These are phyloP conservation scores for Acanthoscelides obtectus DNA, from an alignment of 2,888 invertebrate species.

Conservation along the genomic window DNA sequence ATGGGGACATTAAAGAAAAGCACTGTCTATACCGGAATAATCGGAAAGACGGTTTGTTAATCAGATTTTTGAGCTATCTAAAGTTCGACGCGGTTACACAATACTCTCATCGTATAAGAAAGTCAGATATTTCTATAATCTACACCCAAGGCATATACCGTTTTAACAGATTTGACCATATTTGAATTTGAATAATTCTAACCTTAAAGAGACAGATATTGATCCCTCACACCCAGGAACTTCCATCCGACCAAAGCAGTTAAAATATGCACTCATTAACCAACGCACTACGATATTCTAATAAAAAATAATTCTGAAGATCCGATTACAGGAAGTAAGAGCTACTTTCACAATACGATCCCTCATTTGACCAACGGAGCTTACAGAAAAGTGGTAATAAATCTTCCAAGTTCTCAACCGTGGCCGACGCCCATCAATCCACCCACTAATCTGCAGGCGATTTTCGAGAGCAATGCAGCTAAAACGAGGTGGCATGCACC, in stretches of 20 bases:
- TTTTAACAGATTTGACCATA: too few species aligned
- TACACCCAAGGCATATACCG: too few species aligned
- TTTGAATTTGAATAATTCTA: too few species aligned
- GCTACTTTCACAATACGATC: conserved; percentile 74
- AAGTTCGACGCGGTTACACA: too few species aligned
- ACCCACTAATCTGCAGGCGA: conserved; percentile 73
- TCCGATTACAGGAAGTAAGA: conserved; percentile 45
- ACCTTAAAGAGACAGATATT: too few species aligned
- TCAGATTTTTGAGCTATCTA: too few species aligned
- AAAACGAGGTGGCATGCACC: conserved; percentile 81
- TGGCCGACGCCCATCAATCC: conserved; percentile 74
- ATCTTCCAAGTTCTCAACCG: conserved; percentile 70
- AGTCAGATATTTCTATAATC: too few species aligned
- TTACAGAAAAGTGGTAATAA: conserved; percentile 48
- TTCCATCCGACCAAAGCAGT: background rate
- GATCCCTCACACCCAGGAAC: background rate
- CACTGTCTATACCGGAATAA: too few species aligned
- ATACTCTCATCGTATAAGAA: too few species aligned
- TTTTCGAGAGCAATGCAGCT: conserved; percentile 71
- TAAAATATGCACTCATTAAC: background rate
- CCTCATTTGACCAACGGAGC: conserved; percentile 48
- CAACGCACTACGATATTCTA: background rate
- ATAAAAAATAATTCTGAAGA: background rate
- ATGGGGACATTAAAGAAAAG: too few species aligned
- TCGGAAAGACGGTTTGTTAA: too few species aligned